A percentile compares a stretch with the other conserved stretches of the same genome.
phyloP scores from a whole-genome alignment of 2,797 vertebrate genomes.

The Danio aesculapii region DNA sequence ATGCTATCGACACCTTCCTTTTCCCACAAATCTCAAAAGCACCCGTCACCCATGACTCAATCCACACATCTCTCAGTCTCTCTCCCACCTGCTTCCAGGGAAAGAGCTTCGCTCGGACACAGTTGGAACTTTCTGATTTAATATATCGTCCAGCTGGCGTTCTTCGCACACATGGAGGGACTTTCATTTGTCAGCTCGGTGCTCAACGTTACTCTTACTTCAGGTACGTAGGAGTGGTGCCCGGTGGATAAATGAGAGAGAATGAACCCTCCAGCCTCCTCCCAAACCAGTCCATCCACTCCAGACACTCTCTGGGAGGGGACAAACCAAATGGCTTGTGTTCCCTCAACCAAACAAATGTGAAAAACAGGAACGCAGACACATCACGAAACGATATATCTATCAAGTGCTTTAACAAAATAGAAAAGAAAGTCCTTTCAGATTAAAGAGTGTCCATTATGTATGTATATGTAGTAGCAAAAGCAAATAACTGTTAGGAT shows the following conservation, averaged over 20 bases:
- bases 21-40: slow-evolving; percentile 5
- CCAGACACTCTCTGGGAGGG: slow-evolving; percentile 3
- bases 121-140: slow-evolving; percentile 18
- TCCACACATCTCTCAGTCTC: slow-evolving; percentile 35
- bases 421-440: slow-evolving; percentile 43
- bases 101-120: slow-evolving; percentile 4
- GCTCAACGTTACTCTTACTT: not conserved
- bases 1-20: not conserved
- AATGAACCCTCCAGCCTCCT: slow-evolving; percentile 23
- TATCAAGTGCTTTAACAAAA: slow-evolving; percentile 59
- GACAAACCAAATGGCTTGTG: slow-evolving; percentile 19
- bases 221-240: slow-evolving; percentile 22
- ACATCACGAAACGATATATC: slow-evolving; percentile 26
- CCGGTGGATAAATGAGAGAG: slow-evolving; percentile 22
- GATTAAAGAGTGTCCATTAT: slow-evolving; percentile 56
- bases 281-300: slow-evolving; percentile 47
- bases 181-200: slow-evolving; percentile 1
- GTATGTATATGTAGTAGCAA: slow-evolving; percentile 61
- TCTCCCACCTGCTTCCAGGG: not conserved
- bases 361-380: slow-evolving; percentile 15
- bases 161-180: not conserved
- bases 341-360: not conserved
- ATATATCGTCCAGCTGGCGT: not conserved
- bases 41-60: slow-evolving; percentile 15
- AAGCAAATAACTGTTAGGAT: slow-evolving; percentile 62